Percentiles rank a stretch among this genome's conserved stretches.
phyloP scores from a whole-genome alignment of 2,888 invertebrate species.

The Meiosimyza platycephala region DNA sequence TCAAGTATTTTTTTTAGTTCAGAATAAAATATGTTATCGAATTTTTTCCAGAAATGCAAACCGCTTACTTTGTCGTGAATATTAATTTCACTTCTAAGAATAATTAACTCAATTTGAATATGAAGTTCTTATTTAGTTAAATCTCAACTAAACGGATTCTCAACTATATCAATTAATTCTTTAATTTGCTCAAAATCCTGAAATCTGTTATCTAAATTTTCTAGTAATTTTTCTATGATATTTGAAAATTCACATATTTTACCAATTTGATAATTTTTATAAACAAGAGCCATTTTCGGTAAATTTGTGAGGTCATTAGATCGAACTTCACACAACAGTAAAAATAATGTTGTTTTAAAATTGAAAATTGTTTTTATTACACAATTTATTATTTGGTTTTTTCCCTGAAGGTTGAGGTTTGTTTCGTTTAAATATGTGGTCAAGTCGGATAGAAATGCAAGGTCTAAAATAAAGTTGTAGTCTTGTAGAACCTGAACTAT shows the following conservation, averaged over 20 bases:
- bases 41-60: conserved; percentile 18
- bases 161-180: conserved; percentile 5
- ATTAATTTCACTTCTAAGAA: conserved; percentile 18
- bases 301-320: conserved; percentile 20
- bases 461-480: background rate
- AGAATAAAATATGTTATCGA: background rate
- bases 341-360: conserved; percentile 16
- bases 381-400: no score
- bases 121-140: background rate
- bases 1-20: conserved; percentile 23
- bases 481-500: background rate
- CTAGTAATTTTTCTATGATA: conserved; percentile 10
- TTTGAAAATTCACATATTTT: background rate
- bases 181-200: conserved; percentile 10
- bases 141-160: background rate
- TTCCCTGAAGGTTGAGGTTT: background rate
- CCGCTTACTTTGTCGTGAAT: background rate
- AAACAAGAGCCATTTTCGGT: conserved; percentile 14
- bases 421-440: background rate
- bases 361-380: conserved; percentile 14
- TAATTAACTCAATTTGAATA: conserved; percentile 14
- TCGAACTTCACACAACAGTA: background rate
- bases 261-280: background rate
- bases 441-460: background rate
- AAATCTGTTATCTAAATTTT: background rate